Evolutionary conservation across 2,113 vertebrate genomes (phyloP).

Genomic region (Helogale parvula): DNA sequence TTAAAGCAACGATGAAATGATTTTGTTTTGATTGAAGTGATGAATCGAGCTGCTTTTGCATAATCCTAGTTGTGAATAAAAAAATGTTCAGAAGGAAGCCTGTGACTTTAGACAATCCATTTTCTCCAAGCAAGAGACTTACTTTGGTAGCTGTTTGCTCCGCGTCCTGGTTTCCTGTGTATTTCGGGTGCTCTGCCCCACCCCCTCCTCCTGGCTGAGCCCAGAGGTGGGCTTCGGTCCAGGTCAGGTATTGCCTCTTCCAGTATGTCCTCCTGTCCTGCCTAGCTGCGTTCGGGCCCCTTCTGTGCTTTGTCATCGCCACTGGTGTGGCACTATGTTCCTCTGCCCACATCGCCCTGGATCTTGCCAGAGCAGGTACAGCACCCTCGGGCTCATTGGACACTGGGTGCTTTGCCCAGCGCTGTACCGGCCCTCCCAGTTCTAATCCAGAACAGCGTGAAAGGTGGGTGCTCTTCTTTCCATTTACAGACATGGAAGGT

Average conservation of each 20-base stretch:
- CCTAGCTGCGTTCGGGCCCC: background rate
- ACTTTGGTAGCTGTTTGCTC: background rate
- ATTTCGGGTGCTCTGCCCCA: background rate
- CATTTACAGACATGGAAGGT: background rate
- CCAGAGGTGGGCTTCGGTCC: background rate
- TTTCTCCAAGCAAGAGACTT: background rate
- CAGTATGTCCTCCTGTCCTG: background rate
- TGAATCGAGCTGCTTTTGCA: background rate
- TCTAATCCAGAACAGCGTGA: background rate
- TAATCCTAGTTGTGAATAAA: constrained; percentile 43
- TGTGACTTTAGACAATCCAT: background rate
- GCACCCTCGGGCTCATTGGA: background rate
- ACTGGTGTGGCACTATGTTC: background rate
- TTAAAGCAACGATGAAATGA: background rate
- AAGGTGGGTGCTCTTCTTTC: background rate
- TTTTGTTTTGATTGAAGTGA: background rate
- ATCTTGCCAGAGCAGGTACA: background rate
- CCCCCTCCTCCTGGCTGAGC: background rate
- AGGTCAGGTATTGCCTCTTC: background rate
- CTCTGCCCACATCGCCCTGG: background rate
- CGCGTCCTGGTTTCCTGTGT: background rate
- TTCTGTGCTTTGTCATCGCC: background rate
- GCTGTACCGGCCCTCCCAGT: background rate
- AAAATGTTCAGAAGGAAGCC: background rate
- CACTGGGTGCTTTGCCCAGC: background rate